phyloP scores from a whole-genome alignment of 2,797 vertebrate genomes.

The Chrysocyon brachyurus region DNA sequence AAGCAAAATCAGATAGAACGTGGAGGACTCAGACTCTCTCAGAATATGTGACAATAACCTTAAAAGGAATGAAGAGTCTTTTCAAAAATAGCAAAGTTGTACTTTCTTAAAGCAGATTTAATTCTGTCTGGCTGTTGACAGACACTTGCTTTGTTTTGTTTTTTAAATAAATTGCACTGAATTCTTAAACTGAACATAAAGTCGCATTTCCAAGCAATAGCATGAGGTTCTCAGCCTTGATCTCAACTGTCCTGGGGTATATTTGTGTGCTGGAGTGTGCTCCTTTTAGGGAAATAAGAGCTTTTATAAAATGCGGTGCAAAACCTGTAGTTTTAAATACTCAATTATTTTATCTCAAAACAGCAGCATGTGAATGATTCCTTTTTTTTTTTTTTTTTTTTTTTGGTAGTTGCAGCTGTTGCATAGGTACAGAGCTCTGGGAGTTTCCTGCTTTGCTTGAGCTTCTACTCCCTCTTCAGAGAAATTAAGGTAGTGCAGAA shows the following conservation, averaged over 20 bases:
- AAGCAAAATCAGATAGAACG: neutral
- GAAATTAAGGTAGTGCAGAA: conserved; percentile 85
- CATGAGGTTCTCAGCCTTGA: neutral
- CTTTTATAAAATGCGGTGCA: neutral
- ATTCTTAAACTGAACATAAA: neutral
- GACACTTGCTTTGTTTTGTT: neutral
- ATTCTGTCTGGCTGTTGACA: neutral
- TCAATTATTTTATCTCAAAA: conserved; percentile 39
- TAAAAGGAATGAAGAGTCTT: neutral
- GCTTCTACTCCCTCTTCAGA: conserved; percentile 89
- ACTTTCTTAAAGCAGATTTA: neutral
- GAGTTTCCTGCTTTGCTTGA: conserved; percentile 80
- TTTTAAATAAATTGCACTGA: neutral
- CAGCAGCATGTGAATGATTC: neutral
- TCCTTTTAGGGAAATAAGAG: conserved; percentile 29
- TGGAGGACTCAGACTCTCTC: neutral
- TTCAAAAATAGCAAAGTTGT: conserved; percentile 41
- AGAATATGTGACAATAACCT: neutral
- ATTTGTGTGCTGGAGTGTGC: neutral
- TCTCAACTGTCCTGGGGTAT: neutral
- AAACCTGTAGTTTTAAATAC: neutral
- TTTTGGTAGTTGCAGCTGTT: conserved; percentile 1
- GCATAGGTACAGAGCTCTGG: neutral
- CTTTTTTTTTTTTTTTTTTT: neutral
- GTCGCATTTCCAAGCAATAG: neutral